These are phyloP conservation scores for Sminthurides bifidus DNA, from an alignment of 1,140 invertebrate genomes.

Conservation along the genomic window DNA sequence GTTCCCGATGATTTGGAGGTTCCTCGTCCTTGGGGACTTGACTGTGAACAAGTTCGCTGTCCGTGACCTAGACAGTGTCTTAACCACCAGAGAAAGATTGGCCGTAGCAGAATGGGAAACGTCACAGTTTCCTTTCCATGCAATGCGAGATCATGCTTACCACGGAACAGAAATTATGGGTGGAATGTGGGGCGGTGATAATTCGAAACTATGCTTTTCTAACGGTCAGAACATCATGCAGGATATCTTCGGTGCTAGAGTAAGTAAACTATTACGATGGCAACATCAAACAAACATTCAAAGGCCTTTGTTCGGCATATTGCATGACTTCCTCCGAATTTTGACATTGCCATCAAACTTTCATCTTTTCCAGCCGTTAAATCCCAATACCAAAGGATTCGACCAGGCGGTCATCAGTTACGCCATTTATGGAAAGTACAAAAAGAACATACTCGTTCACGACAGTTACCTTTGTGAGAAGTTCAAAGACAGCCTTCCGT, in stretches of 20 bases:
- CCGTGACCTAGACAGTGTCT: constrained; percentile 26
- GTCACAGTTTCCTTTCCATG: constrained; percentile 26
- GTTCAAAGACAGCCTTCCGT: background rate
- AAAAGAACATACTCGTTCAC: constrained; percentile 5
- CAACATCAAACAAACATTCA: background rate
- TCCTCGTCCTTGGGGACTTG: constrained; percentile 26
- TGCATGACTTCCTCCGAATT: too few species aligned
- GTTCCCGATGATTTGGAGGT: constrained; percentile 28
- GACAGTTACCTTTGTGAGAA: constrained; percentile 15
- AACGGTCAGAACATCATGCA: background rate
- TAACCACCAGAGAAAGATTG: constrained; percentile 21
- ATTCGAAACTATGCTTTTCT: background rate
- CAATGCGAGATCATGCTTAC: constrained; percentile 31
- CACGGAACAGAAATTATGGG: constrained; percentile 6
- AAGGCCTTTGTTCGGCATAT: too few species aligned
- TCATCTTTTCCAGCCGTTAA: background rate
- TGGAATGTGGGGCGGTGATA: constrained; percentile 8
- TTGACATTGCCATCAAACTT: background rate
- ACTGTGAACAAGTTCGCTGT: constrained; percentile 24
- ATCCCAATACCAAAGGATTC: background rate
- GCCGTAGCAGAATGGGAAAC: constrained; percentile 31
- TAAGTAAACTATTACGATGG: background rate
- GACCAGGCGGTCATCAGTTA: constrained; percentile 2
- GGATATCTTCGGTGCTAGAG: background rate
- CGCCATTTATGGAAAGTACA: background rate